Percentiles rank a stretch among this genome's conserved stretches.
Conservation (phyloP, 2,113 vertebrate genomes). For the Thinocorus orbignyianus region DNA sequence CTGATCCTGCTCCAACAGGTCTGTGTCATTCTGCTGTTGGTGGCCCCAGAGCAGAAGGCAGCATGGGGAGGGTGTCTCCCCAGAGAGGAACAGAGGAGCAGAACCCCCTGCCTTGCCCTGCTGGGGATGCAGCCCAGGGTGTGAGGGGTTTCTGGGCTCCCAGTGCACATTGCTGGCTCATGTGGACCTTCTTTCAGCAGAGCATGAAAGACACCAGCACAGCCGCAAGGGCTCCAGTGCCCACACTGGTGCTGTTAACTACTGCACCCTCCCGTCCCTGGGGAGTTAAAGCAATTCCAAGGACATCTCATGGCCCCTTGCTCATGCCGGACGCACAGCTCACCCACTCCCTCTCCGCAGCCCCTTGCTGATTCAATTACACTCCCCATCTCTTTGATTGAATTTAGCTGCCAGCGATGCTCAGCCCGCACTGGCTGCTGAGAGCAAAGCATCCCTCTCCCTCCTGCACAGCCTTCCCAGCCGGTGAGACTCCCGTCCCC, state of each 20-base stretch:
- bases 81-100: too few relatives aligned
- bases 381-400: slow-evolving; percentile 22
- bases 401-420: not conserved
- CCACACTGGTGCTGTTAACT: not conserved
- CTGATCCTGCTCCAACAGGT: too few relatives aligned
- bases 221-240: not conserved
- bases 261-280: not conserved
- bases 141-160: too few relatives aligned
- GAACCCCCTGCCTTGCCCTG: too few relatives aligned
- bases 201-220: not conserved
- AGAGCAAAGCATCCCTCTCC: not conserved
- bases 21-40: too few relatives aligned
- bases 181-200: too few relatives aligned
- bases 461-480: not conserved
- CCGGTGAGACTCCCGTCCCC: not conserved
- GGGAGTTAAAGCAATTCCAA: not conserved
- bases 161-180: too few relatives aligned
- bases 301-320: not conserved
- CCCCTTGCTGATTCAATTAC: slow-evolving; percentile 33
- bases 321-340: not conserved
- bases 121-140: too few relatives aligned
- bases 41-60: too few relatives aligned
- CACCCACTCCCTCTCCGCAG: not conserved
- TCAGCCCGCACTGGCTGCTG: not conserved
- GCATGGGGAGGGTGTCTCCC: too few relatives aligned